Evolutionary conservation across 2,888 invertebrate species (phyloP).

Genomic region (Heteromurus nitidus): DNA sequence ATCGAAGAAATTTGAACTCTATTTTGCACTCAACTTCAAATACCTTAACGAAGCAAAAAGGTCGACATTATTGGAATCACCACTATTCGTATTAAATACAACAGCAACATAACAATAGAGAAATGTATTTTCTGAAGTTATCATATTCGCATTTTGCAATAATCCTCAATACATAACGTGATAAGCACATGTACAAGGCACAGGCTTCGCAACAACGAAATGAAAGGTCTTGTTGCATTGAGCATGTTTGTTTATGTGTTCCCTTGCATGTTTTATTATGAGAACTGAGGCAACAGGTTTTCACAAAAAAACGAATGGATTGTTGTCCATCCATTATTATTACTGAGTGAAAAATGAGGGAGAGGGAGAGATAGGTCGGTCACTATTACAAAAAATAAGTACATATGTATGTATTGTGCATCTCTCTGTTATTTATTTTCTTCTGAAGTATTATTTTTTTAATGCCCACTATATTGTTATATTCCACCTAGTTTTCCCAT

Average conservation of each 20-base stretch:
- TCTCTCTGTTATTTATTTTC: slow-evolving; percentile 26
- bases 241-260: slow-evolving; percentile 21
- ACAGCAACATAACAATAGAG: no score
- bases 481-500: slow-evolving; percentile 47
- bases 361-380: slow-evolving; percentile 58
- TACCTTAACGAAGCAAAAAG: no score
- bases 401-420: slow-evolving; percentile 7
- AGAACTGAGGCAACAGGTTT: slow-evolving; percentile 64
- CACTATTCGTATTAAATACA: no score
- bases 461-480: slow-evolving; percentile 19
- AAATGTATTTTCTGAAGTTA: no score
- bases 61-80: no score
- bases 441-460: not conserved
- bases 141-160: slow-evolving; percentile 18
- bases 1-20: no score
- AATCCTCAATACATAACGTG: not conserved
- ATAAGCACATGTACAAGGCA: not conserved
- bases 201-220: not conserved
- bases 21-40: no score
- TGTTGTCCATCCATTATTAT: slow-evolving; percentile 56
- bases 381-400: slow-evolving; percentile 47
- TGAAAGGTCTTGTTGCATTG: slow-evolving; percentile 18
- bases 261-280: slow-evolving; percentile 38
- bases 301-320: slow-evolving; percentile 50
- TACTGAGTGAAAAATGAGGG: slow-evolving; percentile 36